phyloP scores from a whole-genome alignment of 53 echinoderm and acorn worm genomes.

The Temnopleurus reevesii region DNA sequence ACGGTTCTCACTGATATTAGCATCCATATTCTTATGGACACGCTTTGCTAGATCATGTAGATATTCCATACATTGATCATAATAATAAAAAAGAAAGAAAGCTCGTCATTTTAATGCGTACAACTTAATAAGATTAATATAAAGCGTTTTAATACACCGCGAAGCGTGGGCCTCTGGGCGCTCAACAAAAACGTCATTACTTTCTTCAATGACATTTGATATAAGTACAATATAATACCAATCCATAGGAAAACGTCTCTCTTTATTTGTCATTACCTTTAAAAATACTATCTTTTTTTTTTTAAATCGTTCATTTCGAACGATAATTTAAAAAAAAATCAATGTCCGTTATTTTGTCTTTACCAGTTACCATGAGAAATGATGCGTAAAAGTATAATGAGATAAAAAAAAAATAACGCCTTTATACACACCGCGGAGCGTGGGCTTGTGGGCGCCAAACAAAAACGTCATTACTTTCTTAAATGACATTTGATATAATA shows the following conservation, averaged over 20 bases:
- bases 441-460: background rate
- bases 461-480: slow-evolving; percentile 21
- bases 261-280: background rate
- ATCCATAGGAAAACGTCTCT: background rate
- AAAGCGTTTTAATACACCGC: background rate
- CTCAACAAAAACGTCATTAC: slow-evolving; percentile 4
- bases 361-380: no score
- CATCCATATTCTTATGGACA: no score
- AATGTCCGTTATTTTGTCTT: no score
- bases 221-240: background rate
- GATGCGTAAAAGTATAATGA: no score
- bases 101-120: no score
- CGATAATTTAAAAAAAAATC: no score
- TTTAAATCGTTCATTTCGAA: no score
- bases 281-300: no score
- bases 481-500: slow-evolving; percentile 12
- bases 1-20: no score
- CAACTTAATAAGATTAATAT: slow-evolving; percentile 14
- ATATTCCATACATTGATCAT: no score
- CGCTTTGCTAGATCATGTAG: no score
- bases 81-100: no score
- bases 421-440: background rate
- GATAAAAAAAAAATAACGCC: background rate
- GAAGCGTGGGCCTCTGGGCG: background rate
- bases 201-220: slow-evolving; percentile 11